Evolutionary conservation across 2,888 invertebrate genomes (phyloP).

Genomic region (Thymelicus acteon): DNA sequence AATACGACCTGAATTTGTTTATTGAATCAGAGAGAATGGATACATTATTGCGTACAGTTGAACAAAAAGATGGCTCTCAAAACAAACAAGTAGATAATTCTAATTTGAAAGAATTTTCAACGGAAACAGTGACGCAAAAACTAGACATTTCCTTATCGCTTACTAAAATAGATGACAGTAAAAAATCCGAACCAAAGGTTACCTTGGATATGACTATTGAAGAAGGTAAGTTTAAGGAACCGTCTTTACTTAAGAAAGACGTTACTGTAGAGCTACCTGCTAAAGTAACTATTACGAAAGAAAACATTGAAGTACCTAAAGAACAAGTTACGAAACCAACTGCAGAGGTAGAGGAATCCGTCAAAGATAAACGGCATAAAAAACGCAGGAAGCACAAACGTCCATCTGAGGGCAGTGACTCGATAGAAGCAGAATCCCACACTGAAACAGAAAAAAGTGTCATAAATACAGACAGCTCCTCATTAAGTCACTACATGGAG

Average conservation of each 20-base stretch:
- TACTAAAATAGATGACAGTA: conserved; percentile 56
- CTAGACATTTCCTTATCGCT: conserved; percentile 71
- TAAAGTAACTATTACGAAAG: conserved; percentile 59
- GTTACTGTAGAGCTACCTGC: conserved; percentile 66
- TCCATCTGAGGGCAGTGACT: conserved; percentile 60
- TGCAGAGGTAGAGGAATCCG: conserved; percentile 50
- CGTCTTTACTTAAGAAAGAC: conserved; percentile 68
- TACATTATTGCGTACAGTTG: conserved; percentile 47
- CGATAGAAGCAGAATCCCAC: conserved; percentile 53
- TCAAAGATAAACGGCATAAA: conserved; percentile 83
- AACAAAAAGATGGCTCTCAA: not conserved
- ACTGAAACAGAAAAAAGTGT: conserved; percentile 70
- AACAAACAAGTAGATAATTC: not conserved
- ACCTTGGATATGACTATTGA: conserved; percentile 67
- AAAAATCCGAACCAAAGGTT: conserved; percentile 62
- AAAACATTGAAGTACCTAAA: conserved; percentile 47
- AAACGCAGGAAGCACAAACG: conserved; percentile 87
- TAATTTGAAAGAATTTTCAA: conserved; percentile 9
- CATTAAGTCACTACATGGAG: conserved; percentile 73
- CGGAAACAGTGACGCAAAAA: conserved; percentile 50
- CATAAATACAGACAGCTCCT: conserved; percentile 71
- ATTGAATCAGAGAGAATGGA: conserved; percentile 68
- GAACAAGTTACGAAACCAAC: conserved; percentile 46
- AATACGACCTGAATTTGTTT: conserved; percentile 57
- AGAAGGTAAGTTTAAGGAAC: conserved; percentile 56